Evolutionary conservation across 2,797 vertebrate genomes (phyloP).

Genomic region (Labeo calbasu): DNA sequence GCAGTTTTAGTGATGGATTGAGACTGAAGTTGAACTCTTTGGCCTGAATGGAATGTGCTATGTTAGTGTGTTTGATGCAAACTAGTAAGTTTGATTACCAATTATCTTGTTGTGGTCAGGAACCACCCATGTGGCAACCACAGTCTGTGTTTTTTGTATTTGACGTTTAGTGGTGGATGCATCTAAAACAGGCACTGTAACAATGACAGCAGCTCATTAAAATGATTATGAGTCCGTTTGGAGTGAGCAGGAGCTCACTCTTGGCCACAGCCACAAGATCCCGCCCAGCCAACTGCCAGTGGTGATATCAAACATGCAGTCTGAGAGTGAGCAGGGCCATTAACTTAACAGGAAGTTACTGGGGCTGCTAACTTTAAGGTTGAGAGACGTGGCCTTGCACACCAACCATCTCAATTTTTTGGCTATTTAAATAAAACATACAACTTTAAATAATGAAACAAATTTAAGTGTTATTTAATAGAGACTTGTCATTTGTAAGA

Average conservation of each 20-base stretch:
- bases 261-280: neutral
- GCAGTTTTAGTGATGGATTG: constrained; percentile 1
- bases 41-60: neutral
- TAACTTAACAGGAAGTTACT: neutral
- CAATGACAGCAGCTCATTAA: neutral
- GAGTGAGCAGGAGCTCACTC: neutral
- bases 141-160: neutral
- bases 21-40: neutral
- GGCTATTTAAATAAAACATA: neutral
- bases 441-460: neutral
- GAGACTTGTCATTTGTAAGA: neutral
- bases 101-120: neutral
- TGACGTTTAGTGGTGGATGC: neutral
- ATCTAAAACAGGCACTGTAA: neutral
- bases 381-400: neutral
- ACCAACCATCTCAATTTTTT: neutral
- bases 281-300: neutral
- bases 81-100: neutral
- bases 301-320: neutral
- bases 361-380: neutral
- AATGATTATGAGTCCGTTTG: neutral
- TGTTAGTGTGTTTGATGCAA: neutral
- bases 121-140: neutral
- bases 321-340: neutral
- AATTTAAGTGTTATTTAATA: neutral